phyloP scores from a whole-genome alignment of 2,888 invertebrate species.

The Portevinia maculata region DNA sequence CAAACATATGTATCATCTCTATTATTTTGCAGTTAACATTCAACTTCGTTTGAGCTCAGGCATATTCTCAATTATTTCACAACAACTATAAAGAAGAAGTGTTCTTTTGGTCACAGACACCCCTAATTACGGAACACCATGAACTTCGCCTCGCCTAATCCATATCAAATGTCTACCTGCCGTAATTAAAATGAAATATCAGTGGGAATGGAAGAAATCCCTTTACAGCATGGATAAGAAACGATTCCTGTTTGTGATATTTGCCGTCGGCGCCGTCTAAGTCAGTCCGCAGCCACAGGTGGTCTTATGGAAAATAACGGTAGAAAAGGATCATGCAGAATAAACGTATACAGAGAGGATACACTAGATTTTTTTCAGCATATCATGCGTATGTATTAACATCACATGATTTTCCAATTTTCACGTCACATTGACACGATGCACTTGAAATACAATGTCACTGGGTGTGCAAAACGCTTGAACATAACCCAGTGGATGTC shows the following conservation, averaged over 20 bases:
- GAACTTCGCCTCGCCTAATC: constrained; percentile 39
- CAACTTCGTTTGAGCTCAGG: constrained; percentile 1
- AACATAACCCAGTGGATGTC: too few relatives aligned
- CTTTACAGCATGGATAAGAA: constrained; percentile 38
- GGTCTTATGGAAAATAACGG: constrained; percentile 52
- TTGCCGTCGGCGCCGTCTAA: constrained; percentile 55
- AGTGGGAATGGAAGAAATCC: constrained; percentile 45
- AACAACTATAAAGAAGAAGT: constrained; percentile 1
- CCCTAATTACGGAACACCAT: constrained; percentile 48
- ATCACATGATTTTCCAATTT: too few relatives aligned
- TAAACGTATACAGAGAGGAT: constrained; percentile 19
- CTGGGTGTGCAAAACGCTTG: too few relatives aligned
- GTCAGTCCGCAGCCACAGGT: constrained; percentile 48
- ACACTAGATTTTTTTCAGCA: constrained; percentile 50
- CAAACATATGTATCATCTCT: too few relatives aligned
- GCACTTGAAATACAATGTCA: too few relatives aligned
- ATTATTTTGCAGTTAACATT: constrained; percentile 32
- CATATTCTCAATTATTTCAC: constrained; percentile 3
- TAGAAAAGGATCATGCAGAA: constrained; percentile 55
- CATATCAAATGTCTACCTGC: constrained; percentile 59
- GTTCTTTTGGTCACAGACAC: constrained; percentile 25
- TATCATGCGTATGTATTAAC: too few relatives aligned
- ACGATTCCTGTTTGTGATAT: constrained; percentile 49
- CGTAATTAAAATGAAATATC: constrained; percentile 70
- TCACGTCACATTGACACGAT: too few relatives aligned